Evolutionary conservation across 1,140 invertebrate genomes (phyloP).

Genomic region (Drosophila sulfurigaster): DNA sequence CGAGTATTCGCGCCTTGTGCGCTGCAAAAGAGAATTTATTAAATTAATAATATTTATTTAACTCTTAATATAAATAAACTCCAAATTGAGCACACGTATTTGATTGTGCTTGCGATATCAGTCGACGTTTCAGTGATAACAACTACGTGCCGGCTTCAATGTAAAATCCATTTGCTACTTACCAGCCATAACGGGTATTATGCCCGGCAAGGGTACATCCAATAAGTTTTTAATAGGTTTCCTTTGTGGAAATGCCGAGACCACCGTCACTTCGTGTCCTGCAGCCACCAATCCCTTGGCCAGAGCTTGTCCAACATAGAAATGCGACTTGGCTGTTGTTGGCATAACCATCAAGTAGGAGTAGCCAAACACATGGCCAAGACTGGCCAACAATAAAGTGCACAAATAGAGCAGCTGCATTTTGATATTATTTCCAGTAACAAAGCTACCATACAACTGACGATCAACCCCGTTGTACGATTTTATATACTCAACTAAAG

Average conservation of each 20-base stretch:
- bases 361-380: constrained; percentile 43
- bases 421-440: neutral
- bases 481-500: neutral
- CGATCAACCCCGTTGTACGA: neutral
- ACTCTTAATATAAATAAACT: neutral
- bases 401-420: constrained; percentile 20
- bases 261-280: constrained; percentile 87
- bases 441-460: neutral
- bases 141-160: constrained; percentile 37
- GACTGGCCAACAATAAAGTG: constrained; percentile 16
- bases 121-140: constrained; percentile 36
- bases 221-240: constrained; percentile 85
- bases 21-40: constrained; percentile 21
- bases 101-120: constrained; percentile 22
- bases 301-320: constrained; percentile 85
- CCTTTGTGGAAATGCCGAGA: constrained; percentile 86
- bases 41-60: neutral
- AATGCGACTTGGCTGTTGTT: constrained; percentile 86
- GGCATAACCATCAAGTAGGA: constrained; percentile 85
- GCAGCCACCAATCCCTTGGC: constrained; percentile 85
- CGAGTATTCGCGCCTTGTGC: constrained; percentile 32
- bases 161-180: constrained; percentile 19
- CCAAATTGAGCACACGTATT: neutral
- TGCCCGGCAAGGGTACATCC: constrained; percentile 66
- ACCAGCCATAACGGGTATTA: constrained; percentile 55